A percentile compares a stretch with the other conserved stretches of the same genome.
These are phyloP conservation scores for Drosophila santomea DNA, from an alignment of 1,140 invertebrate species.

Conservation along the genomic window DNA sequence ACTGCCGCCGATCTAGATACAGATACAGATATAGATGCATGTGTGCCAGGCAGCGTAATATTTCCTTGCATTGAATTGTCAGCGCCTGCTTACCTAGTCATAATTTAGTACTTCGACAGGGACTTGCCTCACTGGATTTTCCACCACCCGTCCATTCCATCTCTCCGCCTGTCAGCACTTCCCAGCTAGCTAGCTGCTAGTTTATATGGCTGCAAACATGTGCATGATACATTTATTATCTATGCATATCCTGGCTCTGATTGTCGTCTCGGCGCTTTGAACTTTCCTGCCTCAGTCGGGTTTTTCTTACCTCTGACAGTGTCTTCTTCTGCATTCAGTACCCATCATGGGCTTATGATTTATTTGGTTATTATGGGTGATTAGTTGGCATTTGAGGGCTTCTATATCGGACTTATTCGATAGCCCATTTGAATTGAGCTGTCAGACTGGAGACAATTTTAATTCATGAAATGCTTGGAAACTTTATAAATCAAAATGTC, in stretches of 20 bases:
- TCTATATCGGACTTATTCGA: constrained; percentile 3
- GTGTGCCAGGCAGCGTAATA: constrained; percentile 36
- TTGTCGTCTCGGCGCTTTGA: constrained; percentile 65
- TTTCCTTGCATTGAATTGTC: constrained; percentile 74
- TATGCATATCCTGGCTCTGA: constrained; percentile 62
- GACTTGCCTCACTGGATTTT: constrained; percentile 38
- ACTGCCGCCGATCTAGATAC: constrained; percentile 39
- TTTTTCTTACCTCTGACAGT: constrained; percentile 18
- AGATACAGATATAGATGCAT: constrained; percentile 14
- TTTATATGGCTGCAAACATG: constrained; percentile 45
- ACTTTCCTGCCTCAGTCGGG: constrained; percentile 47
- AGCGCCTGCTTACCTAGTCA: constrained; percentile 69
- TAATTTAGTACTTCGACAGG: constrained; percentile 69
- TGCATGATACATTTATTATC: constrained; percentile 37
- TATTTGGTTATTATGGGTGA: constrained; percentile 42
- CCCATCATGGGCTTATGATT: constrained; percentile 34
- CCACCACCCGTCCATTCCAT: constrained; percentile 1
- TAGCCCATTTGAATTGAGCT: constrained; percentile 14
- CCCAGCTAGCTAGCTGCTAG: constrained; percentile 52
- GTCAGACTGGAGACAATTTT: background rate
- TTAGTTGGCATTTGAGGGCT: constrained; percentile 26
- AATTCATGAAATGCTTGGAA: background rate
- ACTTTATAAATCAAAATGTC: too few species aligned
- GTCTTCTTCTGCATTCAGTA: constrained; percentile 28
- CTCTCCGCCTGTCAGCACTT: constrained; percentile 64